A percentile compares a stretch with the other conserved stretches of the same genome.
These are phyloP conservation scores for Drosophila nigricruria DNA, from an alignment of 2,888 invertebrate species.

Conservation along the genomic window DNA sequence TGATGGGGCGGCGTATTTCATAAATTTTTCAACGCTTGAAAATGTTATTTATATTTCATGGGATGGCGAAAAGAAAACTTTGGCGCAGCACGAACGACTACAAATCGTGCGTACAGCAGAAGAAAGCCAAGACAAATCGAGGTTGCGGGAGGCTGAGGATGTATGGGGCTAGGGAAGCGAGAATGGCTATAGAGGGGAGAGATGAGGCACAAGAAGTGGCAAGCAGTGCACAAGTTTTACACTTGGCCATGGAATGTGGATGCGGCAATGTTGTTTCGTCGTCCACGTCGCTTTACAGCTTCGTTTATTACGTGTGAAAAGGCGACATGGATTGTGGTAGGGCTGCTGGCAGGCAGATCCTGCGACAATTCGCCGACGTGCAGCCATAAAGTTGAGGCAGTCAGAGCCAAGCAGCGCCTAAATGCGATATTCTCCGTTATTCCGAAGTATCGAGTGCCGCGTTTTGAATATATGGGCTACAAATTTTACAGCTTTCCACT, in stretches of 20 bases:
- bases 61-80: slow-evolving; percentile 69
- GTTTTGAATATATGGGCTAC: slow-evolving; percentile 12
- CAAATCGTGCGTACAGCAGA: slow-evolving; percentile 74
- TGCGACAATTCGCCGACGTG: slow-evolving; percentile 61
- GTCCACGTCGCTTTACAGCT: slow-evolving; percentile 71
- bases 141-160: background rate
- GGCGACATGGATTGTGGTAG: slow-evolving; percentile 49
- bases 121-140: slow-evolving; percentile 58
- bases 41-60: slow-evolving; percentile 82
- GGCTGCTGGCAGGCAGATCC: slow-evolving; percentile 15
- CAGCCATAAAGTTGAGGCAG: slow-evolving; percentile 62
- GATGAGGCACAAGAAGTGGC: slow-evolving; percentile 20
- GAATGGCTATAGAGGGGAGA: background rate
- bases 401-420: slow-evolving; percentile 57
- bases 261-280: slow-evolving; percentile 34
- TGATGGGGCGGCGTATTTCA: slow-evolving; percentile 71
- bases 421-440: slow-evolving; percentile 40
- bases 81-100: slow-evolving; percentile 79
- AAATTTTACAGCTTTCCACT: slow-evolving; percentile 48
- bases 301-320: slow-evolving; percentile 79
- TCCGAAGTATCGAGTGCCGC: slow-evolving; percentile 8
- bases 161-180: no score
- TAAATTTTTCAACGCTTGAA: slow-evolving; percentile 79
- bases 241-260: slow-evolving; percentile 46
- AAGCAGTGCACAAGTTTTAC: slow-evolving; percentile 51